Evolutionary conservation across 2,113 vertebrate genomes (phyloP), one percentile per base, ranked within the genome.

Genomic region (Bettongia penicillata): DNA sequence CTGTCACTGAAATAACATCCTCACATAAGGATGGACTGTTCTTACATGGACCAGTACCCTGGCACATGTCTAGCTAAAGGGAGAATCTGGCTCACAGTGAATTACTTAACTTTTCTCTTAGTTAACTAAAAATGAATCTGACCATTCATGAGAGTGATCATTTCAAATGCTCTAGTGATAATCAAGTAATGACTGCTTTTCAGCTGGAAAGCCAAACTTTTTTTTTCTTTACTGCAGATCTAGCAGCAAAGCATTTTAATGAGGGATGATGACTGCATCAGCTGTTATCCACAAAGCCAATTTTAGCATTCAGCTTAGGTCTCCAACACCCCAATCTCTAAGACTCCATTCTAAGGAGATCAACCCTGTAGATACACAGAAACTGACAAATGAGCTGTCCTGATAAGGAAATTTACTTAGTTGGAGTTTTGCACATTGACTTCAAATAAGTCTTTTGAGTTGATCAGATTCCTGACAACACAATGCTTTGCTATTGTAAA

Each of bases 41-140:
- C 26, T 28, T 51, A 43, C 68, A 94, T 94, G 52, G 57, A 53
- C n/a, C 52, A 91, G 31, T 50, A 25, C 28, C 90, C 90, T 90
- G 90, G 48, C 49, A 48, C 90, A 90, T 51, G 49, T 90, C 50
- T 50, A 90, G 90, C 90, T 50, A 31, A 51, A 37, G 61, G 90
- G 93, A 92, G 47, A 95, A 95, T 61, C 19, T 90, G 52, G 68
- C 61, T 97, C 43, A 55, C 37, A 55, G 47, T 16, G 53, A 94
- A 92, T 90, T 94, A 95, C 91, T 95, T 91, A 48, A 93, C n/a
- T 90, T 96, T 93, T 94, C 89, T 95, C 77, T 96, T 68, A 55
- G 50, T 93, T 96, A 61, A 90, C 93, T 92, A 94, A 98, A 96
- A 97, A 95, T 92, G 94, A 93, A 93, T 91, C 55, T 95, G 95